Conservation (phyloP, 2,888 invertebrate genomes). For the Acholoe squamosa region DNA sequence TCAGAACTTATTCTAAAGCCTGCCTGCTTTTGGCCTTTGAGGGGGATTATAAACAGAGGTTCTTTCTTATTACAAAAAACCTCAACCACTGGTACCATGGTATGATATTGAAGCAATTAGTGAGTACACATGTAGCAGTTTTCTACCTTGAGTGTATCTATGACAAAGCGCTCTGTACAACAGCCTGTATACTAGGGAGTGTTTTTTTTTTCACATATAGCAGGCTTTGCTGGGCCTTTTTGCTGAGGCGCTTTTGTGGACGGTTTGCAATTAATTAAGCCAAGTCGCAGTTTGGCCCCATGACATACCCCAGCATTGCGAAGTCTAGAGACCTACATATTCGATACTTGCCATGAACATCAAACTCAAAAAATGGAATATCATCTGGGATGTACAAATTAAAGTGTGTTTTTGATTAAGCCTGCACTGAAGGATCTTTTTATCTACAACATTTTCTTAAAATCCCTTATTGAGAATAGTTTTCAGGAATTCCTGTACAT, state of each 20-base stretch:
- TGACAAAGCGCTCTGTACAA: too few relatives aligned
- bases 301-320: not conserved
- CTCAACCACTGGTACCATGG: too few relatives aligned
- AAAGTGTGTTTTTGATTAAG: not conserved
- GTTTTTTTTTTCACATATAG: too few relatives aligned
- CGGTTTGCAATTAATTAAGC: not conserved
- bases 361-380: constrained; percentile 5
- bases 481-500: not conserved
- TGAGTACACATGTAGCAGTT: too few relatives aligned
- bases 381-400: constrained; percentile 24
- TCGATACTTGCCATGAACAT: constrained; percentile 33
- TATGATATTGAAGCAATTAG: too few relatives aligned
- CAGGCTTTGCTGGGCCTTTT: not conserved
- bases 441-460: not conserved
- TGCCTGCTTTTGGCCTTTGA: too few relatives aligned
- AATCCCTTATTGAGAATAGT: not conserved
- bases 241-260: not conserved
- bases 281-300: not conserved
- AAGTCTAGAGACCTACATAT: not conserved
- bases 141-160: too few relatives aligned
- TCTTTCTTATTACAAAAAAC: too few relatives aligned
- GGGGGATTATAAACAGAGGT: too few relatives aligned
- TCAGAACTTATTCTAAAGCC: too few relatives aligned
- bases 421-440: not conserved
- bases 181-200: too few relatives aligned